Base-by-base conservation (phyloP, 1,140 invertebrate genomes). In the Metopolophium dirhodum region DNA sequence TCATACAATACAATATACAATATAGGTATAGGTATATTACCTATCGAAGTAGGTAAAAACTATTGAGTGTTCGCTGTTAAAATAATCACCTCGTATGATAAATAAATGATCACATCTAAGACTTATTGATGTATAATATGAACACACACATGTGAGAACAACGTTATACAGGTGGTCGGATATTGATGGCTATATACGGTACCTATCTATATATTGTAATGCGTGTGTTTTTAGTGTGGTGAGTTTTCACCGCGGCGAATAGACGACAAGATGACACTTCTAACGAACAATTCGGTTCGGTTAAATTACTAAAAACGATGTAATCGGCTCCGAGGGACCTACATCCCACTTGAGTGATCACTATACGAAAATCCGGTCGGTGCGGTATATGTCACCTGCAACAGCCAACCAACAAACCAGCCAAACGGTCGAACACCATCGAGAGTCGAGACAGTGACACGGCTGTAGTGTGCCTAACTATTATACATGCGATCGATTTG, bases 251-350 rank as follows among this genome's bases (percentile, higher is more conserved):
- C 26, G 57, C 26, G 26, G 57, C 9, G 35, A 23, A 30, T 47
- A 86, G 0, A 47, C 45, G 30, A 26, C 45, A 26, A 47, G 11
- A 37, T 47, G 30, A 87, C 85, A 86, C 83, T 41, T 45, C 26
- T n/a, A 47, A 86, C 37, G n/a, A 7, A 88, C 49, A n/a, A n/a
- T 20, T 51, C 26, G 20, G 23, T 57, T 41, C 35, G 47, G 87
- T 90, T 61, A 90, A 57, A 90, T 41, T 37, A 90, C 51, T 30
- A 57, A 57, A 57, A 57, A 57, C 88, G 22, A 90, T 57, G 49
- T 90, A 90, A 90, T 57, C 51, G 51, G 51, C 49, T 51, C 35
- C 51, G 88, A 11, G 87, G 8, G 86, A 49, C 20, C 22, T 30
- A 90, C 51, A 30, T 57, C 23, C n/a, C 51, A 57, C 88, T 90